phyloP scores from a whole-genome alignment of 2,888 invertebrate species.

The Tenodera sinensis region DNA sequence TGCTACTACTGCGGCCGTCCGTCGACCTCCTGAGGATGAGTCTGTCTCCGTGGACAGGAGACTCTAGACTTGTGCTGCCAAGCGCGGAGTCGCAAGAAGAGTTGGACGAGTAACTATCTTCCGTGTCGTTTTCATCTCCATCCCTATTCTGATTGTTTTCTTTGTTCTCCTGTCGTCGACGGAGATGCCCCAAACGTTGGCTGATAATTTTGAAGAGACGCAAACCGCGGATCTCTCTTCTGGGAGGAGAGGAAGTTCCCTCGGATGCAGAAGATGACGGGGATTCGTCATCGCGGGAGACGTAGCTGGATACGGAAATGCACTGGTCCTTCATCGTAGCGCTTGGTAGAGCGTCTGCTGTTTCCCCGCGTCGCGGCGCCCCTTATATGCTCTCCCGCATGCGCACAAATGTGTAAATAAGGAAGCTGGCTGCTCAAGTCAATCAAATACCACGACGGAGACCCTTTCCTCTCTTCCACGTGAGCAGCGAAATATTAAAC shows the following conservation, averaged over 20 bases:
- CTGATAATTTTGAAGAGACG: constrained; percentile 64
- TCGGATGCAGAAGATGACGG: neutral
- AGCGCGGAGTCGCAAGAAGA: neutral
- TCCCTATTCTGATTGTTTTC: constrained; percentile 37
- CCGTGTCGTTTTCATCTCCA: neutral
- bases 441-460: neutral
- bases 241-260: neutral
- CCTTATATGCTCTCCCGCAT: neutral
- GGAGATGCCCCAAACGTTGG: constrained; percentile 54
- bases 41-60: neutral
- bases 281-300: neutral
- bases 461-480: neutral
- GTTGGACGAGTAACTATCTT: neutral
- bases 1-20: constrained; percentile 22
- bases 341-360: neutral
- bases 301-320: neutral
- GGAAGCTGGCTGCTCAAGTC: neutral
- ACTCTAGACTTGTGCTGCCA: neutral
- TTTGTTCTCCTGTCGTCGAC: neutral
- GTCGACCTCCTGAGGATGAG: neutral
- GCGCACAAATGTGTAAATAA: neutral
- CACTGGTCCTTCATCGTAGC: neutral
- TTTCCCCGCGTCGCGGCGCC: neutral
- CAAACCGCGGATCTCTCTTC: constrained; percentile 48
- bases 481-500: neutral